Conservation (phyloP, 2,888 invertebrate genomes). For the Argynnis bischoffii region DNA sequence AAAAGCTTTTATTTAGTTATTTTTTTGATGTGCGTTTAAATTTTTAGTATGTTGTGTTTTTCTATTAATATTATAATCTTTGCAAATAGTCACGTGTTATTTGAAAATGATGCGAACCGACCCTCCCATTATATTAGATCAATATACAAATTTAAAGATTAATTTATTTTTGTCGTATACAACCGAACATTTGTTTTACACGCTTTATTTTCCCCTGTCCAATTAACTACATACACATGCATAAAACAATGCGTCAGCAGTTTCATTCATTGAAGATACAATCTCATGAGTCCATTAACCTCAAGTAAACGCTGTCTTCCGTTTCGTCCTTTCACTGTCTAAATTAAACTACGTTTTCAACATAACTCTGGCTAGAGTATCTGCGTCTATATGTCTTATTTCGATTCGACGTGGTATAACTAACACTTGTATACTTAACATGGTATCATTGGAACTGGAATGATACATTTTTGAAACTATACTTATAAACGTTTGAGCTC, state of each 20-base stretch:
- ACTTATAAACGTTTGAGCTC: not conserved
- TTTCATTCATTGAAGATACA: conserved; percentile 33
- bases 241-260: conserved; percentile 28
- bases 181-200: not conserved
- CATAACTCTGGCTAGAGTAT: conserved; percentile 2
- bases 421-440: conserved; percentile 6
- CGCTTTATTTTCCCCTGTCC: not conserved
- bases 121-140: no score
- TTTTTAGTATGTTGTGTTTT: no score
- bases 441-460: not conserved
- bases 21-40: no score
- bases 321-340: conserved; percentile 43
- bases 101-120: no score
- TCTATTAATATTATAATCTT: no score
- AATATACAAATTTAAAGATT: no score
- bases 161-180: no score
- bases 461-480: not conserved
- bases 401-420: conserved; percentile 6
- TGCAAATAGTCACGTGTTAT: no score
- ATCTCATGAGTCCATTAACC: conserved; percentile 38
- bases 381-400: conserved; percentile 16
- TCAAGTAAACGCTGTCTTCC: conserved; percentile 37
- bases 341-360: conserved; percentile 16
- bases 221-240: conserved; percentile 10
- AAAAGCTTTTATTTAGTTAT: no score